A percentile compares a stretch with the other conserved stretches of the same genome.
Conservation (phyloP, 1,140 invertebrate genomes). For the Aphelenchoides fujianensis region DNA sequence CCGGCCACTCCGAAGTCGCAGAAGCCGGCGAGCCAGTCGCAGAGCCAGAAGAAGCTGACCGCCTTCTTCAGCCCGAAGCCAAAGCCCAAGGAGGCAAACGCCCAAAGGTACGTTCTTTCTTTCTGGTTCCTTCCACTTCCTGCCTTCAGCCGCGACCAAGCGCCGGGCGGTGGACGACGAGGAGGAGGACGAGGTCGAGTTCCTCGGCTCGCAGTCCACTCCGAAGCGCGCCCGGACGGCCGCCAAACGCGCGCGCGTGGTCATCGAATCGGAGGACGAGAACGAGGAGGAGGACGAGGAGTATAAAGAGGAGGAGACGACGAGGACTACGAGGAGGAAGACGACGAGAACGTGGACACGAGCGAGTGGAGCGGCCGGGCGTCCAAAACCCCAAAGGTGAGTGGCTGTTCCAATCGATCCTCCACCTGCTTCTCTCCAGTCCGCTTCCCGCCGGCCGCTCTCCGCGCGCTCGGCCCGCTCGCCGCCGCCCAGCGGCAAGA, state of each 20-base stretch:
- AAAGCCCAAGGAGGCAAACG: too few relatives aligned
- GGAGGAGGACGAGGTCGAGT: slow-evolving; percentile 7
- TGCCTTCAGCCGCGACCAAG: slow-evolving; percentile 2
- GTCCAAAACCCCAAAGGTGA: slow-evolving; percentile 10
- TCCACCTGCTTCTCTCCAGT: not conserved
- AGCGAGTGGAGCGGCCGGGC: not conserved
- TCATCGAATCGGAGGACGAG: slow-evolving; percentile 53
- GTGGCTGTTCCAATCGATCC: too few relatives aligned
- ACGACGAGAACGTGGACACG: slow-evolving; percentile 33
- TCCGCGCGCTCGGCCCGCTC: not conserved
- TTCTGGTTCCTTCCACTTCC: too few relatives aligned
- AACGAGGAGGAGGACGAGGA: slow-evolving; percentile 30
- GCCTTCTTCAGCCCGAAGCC: not conserved
- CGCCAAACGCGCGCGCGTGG: slow-evolving; percentile 32
- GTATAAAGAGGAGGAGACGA: too few relatives aligned
- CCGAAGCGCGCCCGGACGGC: slow-evolving; percentile 11
- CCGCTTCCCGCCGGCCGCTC: not conserved
- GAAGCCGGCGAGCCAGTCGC: not conserved
- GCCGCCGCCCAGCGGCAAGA: not conserved
- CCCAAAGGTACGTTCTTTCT: too few relatives aligned
- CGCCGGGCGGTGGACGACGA: slow-evolving; percentile 14
- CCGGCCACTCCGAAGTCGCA: not conserved
- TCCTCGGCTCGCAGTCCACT: slow-evolving; percentile 16
- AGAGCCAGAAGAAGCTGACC: not conserved
- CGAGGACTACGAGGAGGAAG: too few relatives aligned